Percentiles rank a stretch among this genome's conserved stretches.
These are phyloP conservation scores for Sciurus niger DNA, from an alignment of 2,113 vertebrate species.

Conservation along the genomic window DNA sequence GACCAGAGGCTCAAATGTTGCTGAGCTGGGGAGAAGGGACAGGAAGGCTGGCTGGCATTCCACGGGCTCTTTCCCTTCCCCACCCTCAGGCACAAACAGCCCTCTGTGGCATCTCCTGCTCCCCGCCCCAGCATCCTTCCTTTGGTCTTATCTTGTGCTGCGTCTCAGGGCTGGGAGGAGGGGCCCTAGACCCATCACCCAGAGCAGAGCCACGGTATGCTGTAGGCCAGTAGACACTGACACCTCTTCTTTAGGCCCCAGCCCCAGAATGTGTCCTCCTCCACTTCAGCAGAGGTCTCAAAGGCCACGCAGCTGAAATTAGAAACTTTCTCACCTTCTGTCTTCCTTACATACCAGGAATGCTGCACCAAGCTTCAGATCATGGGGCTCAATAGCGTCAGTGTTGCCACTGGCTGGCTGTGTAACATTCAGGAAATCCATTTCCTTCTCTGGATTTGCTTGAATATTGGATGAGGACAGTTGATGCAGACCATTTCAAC, in stretches of 20 bases:
- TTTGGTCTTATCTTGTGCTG: rapidly evolving
- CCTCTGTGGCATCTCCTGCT: background rate
- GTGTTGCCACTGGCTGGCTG: background rate
- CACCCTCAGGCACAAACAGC: background rate
- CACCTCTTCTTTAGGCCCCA: background rate
- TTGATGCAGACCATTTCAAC: background rate
- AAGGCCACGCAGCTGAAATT: background rate
- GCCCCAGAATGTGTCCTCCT: background rate
- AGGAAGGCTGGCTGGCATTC: background rate
- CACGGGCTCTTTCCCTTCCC: background rate
- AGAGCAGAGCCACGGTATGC: background rate
- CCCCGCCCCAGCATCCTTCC: background rate
- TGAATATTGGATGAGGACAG: background rate
- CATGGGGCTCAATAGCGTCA: background rate
- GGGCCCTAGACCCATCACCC: background rate
- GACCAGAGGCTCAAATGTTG: background rate
- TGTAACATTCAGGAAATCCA: background rate
- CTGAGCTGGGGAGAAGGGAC: background rate
- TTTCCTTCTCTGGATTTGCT: constrained; percentile 10
- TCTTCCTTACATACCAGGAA: background rate
- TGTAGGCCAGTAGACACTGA: no score
- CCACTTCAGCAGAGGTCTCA: background rate
- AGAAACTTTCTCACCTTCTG: background rate
- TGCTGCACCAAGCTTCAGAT: background rate
- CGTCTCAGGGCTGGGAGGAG: background rate